Conservation (phyloP, 2,888 invertebrate species). For the Pheosia gnoma region DNA sequence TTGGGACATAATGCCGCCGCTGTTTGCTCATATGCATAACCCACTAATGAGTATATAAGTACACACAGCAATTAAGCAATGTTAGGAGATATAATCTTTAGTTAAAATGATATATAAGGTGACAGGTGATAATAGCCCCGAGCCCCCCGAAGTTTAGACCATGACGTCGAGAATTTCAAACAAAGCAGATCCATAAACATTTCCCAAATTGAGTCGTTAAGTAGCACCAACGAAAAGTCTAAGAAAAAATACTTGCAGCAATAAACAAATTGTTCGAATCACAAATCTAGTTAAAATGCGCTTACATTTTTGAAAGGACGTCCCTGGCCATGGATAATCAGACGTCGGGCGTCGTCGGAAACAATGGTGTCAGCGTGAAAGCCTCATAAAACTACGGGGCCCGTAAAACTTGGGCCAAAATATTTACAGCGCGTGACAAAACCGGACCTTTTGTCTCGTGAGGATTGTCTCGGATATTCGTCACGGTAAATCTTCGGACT, state of each 20-base stretch:
- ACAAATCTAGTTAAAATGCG: constrained; percentile 38
- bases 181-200: constrained; percentile 24
- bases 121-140: neutral
- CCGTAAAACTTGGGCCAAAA: constrained; percentile 78
- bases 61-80: constrained; percentile 15
- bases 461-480: constrained; percentile 75
- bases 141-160: neutral
- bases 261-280: constrained; percentile 38
- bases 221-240: constrained; percentile 24
- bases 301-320: constrained; percentile 39
- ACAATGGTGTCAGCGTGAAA: constrained; percentile 78
- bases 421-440: constrained; percentile 83
- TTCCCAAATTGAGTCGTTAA: constrained; percentile 25
- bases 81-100: constrained; percentile 10
- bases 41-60: constrained; percentile 22
- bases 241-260: neutral
- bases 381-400: constrained; percentile 76
- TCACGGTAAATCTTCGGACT: constrained; percentile 64
- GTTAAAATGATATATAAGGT: constrained; percentile 26
- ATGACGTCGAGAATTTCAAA: neutral
- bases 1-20: constrained; percentile 10
- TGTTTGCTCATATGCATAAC: constrained; percentile 26
- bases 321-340: constrained; percentile 72
- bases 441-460: constrained; percentile 67
- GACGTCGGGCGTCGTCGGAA: constrained; percentile 53